Conservation (phyloP, 2,888 invertebrate species). For the Synergus laeviventris region DNA sequence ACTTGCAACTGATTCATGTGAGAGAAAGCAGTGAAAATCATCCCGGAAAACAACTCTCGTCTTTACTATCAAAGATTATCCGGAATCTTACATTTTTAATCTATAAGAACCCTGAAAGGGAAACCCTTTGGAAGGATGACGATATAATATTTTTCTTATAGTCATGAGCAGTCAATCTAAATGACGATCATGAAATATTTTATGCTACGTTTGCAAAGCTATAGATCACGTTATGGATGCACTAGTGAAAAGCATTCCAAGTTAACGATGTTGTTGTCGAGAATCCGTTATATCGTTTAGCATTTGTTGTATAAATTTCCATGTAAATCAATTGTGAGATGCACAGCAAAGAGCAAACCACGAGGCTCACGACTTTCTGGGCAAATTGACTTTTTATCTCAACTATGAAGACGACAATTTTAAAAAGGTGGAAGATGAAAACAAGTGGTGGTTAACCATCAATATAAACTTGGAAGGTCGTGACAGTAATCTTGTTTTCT, state of each 20-base stretch:
- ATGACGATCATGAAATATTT: slow-evolving; percentile 38
- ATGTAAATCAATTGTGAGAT: slow-evolving; percentile 34
- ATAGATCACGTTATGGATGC: slow-evolving; percentile 33
- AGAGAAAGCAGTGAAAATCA: slow-evolving; percentile 25
- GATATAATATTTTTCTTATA: slow-evolving; percentile 5
- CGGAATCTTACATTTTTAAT: too few species aligned
- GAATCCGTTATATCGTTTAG: slow-evolving; percentile 33
- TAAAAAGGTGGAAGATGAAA: not conserved
- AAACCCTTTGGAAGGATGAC: not conserved
- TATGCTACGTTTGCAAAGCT: slow-evolving; percentile 23
- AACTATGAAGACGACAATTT: not conserved
- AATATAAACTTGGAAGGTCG: slow-evolving; percentile 20
- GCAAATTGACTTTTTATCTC: not conserved
- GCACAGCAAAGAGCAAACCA: slow-evolving; percentile 24
- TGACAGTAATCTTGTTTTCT: slow-evolving; percentile 6
- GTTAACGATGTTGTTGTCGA: slow-evolving; percentile 38
- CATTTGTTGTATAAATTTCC: slow-evolving; percentile 40
- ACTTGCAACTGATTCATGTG: not conserved
- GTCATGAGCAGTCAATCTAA: not conserved
- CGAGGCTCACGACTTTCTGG: slow-evolving; percentile 28
- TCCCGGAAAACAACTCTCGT: not conserved
- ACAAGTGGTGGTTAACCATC: slow-evolving; percentile 13
- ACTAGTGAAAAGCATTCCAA: slow-evolving; percentile 30
- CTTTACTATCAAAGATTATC: not conserved
- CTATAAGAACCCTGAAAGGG: not conserved